Evolutionary conservation across 2,113 vertebrate species (phyloP).

Genomic region (Panthera uncia): DNA sequence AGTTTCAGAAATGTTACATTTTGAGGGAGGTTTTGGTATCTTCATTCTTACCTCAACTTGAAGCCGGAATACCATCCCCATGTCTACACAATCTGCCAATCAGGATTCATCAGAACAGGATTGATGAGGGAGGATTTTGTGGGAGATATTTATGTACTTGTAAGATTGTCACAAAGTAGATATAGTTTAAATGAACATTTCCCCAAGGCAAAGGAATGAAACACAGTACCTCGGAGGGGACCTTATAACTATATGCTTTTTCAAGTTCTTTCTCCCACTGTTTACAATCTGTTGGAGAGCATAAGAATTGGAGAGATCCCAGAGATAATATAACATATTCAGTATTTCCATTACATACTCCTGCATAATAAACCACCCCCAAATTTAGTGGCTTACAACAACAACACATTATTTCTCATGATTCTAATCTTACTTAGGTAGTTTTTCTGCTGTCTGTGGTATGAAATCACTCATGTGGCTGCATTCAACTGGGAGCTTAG

Average conservation of each 20-base stretch:
- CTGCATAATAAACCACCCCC: background rate
- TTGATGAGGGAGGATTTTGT: background rate
- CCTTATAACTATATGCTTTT: background rate
- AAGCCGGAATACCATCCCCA: background rate
- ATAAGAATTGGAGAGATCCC: background rate
- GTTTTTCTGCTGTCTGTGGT: background rate
- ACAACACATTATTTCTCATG: background rate
- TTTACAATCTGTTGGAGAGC: conserved; percentile 19
- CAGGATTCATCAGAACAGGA: background rate
- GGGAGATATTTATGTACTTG: conserved; percentile 13
- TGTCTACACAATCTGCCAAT: background rate
- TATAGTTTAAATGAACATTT: conserved; percentile 37
- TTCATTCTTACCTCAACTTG: conserved; percentile 13
- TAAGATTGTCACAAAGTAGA: background rate
- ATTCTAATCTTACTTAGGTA: background rate
- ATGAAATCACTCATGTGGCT: background rate
- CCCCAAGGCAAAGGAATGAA: background rate
- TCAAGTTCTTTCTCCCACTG: background rate
- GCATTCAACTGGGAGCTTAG: background rate
- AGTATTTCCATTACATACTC: background rate
- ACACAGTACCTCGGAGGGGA: background rate
- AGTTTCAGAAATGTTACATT: conserved; percentile 28
- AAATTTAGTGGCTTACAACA: background rate
- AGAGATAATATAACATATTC: conserved; percentile 15
- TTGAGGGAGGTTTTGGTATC: background rate